phyloP scores from a whole-genome alignment of 2,888 invertebrate genomes.

The Priocnemis perturbator region DNA sequence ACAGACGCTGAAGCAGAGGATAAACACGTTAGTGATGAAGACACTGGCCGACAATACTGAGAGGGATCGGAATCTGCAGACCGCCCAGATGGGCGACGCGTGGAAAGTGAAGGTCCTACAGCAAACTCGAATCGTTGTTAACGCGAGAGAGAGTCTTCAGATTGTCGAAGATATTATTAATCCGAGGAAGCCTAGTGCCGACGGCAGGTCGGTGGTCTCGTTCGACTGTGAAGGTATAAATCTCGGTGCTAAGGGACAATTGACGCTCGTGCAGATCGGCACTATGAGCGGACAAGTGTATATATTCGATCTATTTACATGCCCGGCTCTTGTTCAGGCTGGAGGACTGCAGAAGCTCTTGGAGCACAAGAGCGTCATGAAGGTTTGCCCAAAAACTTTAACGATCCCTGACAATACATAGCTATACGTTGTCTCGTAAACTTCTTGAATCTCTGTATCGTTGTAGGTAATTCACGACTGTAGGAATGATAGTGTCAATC shows the following conservation, averaged over 20 bases:
- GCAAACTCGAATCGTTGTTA: constrained; percentile 88
- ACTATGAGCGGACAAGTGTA: constrained; percentile 89
- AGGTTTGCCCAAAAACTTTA: constrained; percentile 76
- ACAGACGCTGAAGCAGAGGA: constrained; percentile 90
- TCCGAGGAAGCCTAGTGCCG: constrained; percentile 66
- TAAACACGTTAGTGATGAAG: constrained; percentile 91
- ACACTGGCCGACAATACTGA: constrained; percentile 91
- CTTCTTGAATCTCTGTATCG: constrained; percentile 30
- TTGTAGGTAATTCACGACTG: constrained; percentile 91
- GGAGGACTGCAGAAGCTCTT: constrained; percentile 88
- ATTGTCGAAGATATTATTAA: constrained; percentile 85
- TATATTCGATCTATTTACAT: constrained; percentile 91
- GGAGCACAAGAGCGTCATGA: constrained; percentile 88
- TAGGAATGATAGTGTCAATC: constrained; percentile 91
- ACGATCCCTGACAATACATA: not conserved
- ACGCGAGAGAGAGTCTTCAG: constrained; percentile 85
- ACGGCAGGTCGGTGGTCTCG: constrained; percentile 80
- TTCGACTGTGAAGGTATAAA: constrained; percentile 96
- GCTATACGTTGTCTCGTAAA: not conserved
- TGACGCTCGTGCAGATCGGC: constrained; percentile 91
- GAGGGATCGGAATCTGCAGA: constrained; percentile 76
- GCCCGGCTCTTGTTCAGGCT: constrained; percentile 86
- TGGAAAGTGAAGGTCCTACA: constrained; percentile 90
- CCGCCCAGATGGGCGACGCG: constrained; percentile 79
- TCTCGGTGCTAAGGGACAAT: constrained; percentile 90